phyloP scores from a whole-genome alignment of 2,888 invertebrate genomes.

The Criorhina ranunculi region DNA sequence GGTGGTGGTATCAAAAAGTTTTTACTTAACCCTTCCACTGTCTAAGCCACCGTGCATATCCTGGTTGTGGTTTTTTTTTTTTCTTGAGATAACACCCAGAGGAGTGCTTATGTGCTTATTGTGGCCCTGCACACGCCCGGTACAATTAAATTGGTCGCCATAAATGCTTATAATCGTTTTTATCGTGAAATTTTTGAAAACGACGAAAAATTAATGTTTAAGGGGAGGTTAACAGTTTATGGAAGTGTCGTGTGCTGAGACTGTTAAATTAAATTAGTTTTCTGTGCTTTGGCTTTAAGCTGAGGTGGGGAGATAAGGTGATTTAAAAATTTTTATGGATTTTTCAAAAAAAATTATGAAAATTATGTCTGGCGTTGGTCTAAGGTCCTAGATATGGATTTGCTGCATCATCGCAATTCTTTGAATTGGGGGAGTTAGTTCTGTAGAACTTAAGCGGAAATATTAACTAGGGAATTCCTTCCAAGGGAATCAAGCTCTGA shows the following conservation, averaged over 20 bases:
- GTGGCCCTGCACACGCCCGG: constrained; percentile 53
- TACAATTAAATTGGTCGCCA: constrained; percentile 68
- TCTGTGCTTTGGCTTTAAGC: constrained; percentile 38
- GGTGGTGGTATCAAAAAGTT: constrained; percentile 23
- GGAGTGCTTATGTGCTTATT: constrained; percentile 45
- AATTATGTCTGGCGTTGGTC: constrained; percentile 2
- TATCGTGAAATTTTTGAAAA: constrained; percentile 53
- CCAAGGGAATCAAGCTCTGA: no score
- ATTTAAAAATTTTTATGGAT: constrained; percentile 59
- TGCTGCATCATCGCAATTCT: neutral
- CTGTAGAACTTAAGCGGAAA: neutral
- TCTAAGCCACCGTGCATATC: neutral
- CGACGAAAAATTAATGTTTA: constrained; percentile 10
- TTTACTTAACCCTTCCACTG: constrained; percentile 62
- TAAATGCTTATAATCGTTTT: constrained; percentile 74
- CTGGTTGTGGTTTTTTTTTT: constrained; percentile 28
- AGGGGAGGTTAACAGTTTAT: constrained; percentile 36
- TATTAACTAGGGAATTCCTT: no score
- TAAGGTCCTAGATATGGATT: neutral
- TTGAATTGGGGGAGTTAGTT: neutral
- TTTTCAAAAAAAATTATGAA: constrained; percentile 35
- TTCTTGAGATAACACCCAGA: constrained; percentile 69
- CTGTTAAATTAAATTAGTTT: constrained; percentile 73
- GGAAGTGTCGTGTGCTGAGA: constrained; percentile 67
- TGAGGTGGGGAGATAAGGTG: constrained; percentile 68